Evolutionary conservation across 1,140 invertebrate genomes (phyloP), one percentile per base, ranked within the genome.

Genomic region (Ceratina australensis): DNA sequence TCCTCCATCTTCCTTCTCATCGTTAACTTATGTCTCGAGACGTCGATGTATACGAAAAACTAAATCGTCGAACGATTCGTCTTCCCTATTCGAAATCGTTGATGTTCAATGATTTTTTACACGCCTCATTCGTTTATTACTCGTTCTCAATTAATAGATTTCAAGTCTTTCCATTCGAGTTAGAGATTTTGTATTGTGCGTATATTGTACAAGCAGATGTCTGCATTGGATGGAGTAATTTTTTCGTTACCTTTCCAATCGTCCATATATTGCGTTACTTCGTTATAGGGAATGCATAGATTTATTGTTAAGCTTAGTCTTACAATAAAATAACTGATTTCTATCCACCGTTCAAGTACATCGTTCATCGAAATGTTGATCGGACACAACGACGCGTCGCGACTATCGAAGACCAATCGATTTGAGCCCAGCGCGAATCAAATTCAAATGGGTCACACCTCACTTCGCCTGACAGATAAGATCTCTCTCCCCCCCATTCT

Each of bases 401-500:
- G 59, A 78, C 33, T 42, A 42, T 42, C 33, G 33, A 42, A 42
- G 33, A 42, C 67, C 74, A 28, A 60, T 71, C 52, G 49, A 59
- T 59, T 81, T 78, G 82, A 85, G 79, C 69, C 66, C 79, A 81
- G 81, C 69, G 66, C 61, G 74, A 84, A 85, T 72, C 83, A 72
- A 73, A 59, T 83, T 54, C 54, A 80, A 78, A 84, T 74, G 65
- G 81, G 61, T 69, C 69, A 81, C 54, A 66, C 83, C 50, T 69
- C 79, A 84, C 66, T 85, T 78, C 26, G 61, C 68, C 74, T 66
- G 69, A 78, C 81, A 84, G 71, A 84, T 82, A 85, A 85, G 85
- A 87, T 83, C 76, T 79, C 61, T 77, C 71, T n/a, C n/a, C n/a
- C n/a, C n/a, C 52, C n/a, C 22, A n/a, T n/a, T 47, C 63, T 60